Conservation (phyloP, 2,888 invertebrate genomes). For the Ferrisia virgata region DNA sequence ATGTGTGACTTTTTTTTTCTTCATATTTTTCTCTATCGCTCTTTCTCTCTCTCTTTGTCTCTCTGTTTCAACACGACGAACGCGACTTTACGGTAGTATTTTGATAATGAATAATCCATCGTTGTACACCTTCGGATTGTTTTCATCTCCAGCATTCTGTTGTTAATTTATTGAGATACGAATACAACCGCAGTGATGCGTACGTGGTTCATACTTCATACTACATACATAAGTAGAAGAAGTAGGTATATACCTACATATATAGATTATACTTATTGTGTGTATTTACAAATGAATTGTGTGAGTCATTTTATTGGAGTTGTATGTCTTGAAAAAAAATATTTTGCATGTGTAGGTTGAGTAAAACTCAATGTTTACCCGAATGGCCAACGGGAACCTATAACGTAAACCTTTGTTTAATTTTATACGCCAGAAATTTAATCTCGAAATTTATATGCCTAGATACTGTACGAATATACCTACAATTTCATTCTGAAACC, state of each 20-base stretch:
- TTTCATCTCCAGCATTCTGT: not conserved
- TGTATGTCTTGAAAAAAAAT: not conserved
- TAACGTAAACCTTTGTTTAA: too few species aligned
- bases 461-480: too few species aligned
- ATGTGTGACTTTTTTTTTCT: too few species aligned
- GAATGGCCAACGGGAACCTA: too few species aligned
- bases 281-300: not conserved
- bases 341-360: not conserved
- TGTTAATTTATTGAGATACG: not conserved
- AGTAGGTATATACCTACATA: too few species aligned
- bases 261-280: too few species aligned
- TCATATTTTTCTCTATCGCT: not conserved
- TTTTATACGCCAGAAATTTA: too few species aligned
- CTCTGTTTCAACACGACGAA: not conserved
- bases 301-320: not conserved
- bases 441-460: too few species aligned
- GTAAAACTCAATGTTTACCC: too few species aligned
- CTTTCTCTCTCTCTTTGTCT: not conserved
- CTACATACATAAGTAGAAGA: too few species aligned
- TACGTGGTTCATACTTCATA: too few species aligned
- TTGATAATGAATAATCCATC: conserved; percentile 34
- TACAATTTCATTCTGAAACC: too few species aligned
- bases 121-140: conserved; percentile 37
- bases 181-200: not conserved
- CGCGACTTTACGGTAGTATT: not conserved